Evolutionary conservation across 1,140 invertebrate species (phyloP).

Genomic region (Papilio glaucus): DNA sequence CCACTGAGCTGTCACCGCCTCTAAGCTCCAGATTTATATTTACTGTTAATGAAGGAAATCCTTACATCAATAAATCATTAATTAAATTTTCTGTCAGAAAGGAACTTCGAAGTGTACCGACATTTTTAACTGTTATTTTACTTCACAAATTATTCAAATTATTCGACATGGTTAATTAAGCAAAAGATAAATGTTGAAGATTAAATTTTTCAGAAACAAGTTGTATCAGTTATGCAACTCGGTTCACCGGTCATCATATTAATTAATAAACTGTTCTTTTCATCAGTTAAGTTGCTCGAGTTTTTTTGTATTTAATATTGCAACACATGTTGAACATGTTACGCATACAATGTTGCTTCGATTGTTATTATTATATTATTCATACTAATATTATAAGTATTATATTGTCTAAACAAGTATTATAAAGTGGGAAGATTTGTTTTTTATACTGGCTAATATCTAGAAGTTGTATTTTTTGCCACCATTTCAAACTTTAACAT

Average conservation of each 20-base stretch:
- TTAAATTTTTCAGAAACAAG: conserved; percentile 35
- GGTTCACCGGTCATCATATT: conserved; percentile 28
- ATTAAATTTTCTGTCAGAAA: neutral
- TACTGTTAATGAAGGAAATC: neutral
- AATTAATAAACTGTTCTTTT: conserved; percentile 33
- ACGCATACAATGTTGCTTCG: neutral
- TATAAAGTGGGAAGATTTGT: too few species aligned
- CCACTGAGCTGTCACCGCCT: neutral
- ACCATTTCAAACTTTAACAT: too few species aligned
- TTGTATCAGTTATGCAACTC: conserved; percentile 30
- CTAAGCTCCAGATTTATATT: neutral
- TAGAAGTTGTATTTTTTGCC: too few species aligned
- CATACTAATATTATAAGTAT: too few species aligned
- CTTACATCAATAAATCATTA: neutral
- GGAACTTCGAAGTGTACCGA: conserved; percentile 12
- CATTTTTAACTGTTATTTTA: conserved; percentile 22
- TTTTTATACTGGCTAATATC: too few species aligned
- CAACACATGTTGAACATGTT: neutral
- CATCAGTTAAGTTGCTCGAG: conserved; percentile 8
- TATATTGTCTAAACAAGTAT: too few species aligned
- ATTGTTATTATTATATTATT: neutral
- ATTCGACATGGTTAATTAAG: conserved; percentile 43
- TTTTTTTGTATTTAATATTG: conserved; percentile 6
- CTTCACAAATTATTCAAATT: conserved; percentile 34
- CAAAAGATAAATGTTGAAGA: conserved; percentile 39